A percentile compares a stretch with the other conserved stretches of the same genome.
These are phyloP conservation scores for Ricordea florida DNA, from an alignment of 92 coral and sea anemone genomes.

Conservation along the genomic window DNA sequence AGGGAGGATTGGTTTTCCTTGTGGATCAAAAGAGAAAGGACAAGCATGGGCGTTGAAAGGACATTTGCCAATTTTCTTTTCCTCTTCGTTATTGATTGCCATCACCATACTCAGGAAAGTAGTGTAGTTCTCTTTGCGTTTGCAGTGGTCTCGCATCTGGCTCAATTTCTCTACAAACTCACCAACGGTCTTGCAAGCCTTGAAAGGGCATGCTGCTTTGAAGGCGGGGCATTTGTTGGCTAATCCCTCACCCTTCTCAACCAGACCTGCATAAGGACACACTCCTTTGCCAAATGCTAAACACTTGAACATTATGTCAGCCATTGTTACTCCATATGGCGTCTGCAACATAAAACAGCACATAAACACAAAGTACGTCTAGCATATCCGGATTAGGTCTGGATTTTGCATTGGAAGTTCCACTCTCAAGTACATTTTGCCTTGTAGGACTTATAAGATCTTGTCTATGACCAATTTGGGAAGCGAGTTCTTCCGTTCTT, in stretches of 20 bases:
- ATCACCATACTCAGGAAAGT: background rate
- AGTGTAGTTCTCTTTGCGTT: background rate
- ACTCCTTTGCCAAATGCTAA: background rate
- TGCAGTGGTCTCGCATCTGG: background rate
- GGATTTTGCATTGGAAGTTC: no score
- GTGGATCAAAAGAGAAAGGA: background rate
- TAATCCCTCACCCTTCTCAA: background rate
- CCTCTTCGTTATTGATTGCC: background rate
- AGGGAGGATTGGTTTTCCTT: background rate
- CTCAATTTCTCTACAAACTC: no score
- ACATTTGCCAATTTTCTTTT: background rate
- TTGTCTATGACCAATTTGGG: no score
- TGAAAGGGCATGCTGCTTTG: background rate
- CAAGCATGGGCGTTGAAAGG: background rate
- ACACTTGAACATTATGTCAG: background rate
- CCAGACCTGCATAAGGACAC: background rate
- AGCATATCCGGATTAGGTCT: no score
- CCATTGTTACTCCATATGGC: no score
- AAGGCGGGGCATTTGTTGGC: background rate
- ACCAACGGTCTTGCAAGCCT: background rate
- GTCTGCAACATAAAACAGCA: no score
- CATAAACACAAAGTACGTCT: no score
- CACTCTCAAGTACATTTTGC: no score
- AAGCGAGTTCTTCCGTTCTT: no score
- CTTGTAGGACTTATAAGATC: no score